Base-by-base conservation (phyloP, 2,113 vertebrate genomes). In the Anguilla japonica region DNA sequence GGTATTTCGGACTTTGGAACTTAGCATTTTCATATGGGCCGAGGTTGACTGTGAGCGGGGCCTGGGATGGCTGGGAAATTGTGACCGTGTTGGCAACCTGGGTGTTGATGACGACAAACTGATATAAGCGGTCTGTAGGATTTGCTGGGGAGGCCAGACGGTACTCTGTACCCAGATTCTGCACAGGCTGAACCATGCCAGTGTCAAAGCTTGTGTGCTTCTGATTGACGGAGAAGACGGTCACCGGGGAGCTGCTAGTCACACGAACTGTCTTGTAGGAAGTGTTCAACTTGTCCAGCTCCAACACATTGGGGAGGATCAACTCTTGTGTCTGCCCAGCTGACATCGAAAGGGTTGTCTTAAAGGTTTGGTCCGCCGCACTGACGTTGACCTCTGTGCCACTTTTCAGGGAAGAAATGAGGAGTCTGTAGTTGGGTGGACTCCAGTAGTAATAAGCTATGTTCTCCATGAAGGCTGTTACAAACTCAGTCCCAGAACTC, bases 381-480 rank as follows among this genome's bases (percentile, higher is more conserved):
- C 1, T 14, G 1, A 95, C 0, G 0, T 0, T 0, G 57, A 96
- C 80, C 0, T 0, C 0, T 0, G 95, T 94, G 26, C 0, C 0
- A 0, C 20, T 0, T 0, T 60, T 0, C 14, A 95, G 6, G 22
- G 91, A 87, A 0, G 89, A 93, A 85, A 95, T 56, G 8, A 29
- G 50, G 29, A 95, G 29, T 0, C 0, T 0, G 88, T 91, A 34
- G 34, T 0, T 0, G 91, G 0, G 0, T 0, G 3, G 90, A 1
- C 0, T 0, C 0, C 0, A 0, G 5, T 0, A 92, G 81, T 92
- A 96, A 41, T 87, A 88, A 56, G 95, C 95, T 0, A 96, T 92
- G 88, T 95, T 96, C 88, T 96, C 95, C 0, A 93, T 94, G 53
- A 95, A 96, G 26, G 88, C 93, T 0, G 92, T 87, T 0, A 87